Evolutionary conservation across 2,888 invertebrate species (phyloP).

Genomic region (Drosophila mettleri): DNA sequence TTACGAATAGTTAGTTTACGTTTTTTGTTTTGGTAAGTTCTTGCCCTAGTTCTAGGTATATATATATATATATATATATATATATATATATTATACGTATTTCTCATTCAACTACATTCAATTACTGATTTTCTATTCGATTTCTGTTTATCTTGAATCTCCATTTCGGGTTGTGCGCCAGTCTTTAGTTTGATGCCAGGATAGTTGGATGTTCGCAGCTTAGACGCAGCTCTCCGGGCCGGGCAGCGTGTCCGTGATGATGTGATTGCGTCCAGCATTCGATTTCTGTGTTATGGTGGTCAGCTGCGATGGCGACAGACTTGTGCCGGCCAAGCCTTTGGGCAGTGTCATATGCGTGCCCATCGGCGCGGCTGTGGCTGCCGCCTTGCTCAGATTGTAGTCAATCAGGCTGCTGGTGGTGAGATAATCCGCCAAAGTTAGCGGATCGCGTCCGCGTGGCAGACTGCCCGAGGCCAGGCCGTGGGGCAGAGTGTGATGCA

Average conservation of each 20-base stretch:
- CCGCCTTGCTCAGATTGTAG: conserved; percentile 82
- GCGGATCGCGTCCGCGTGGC: conserved; percentile 77
- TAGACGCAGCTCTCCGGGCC: conserved; percentile 96
- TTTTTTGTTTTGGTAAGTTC: conserved; percentile 11
- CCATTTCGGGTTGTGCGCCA: conserved; percentile 73
- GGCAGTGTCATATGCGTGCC: conserved; percentile 80
- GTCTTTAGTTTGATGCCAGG: conserved; percentile 75
- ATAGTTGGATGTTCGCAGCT: conserved; percentile 63
- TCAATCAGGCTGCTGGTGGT: conserved; percentile 84
- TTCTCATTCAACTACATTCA: conserved; percentile 16
- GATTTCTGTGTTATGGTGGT: conserved; percentile 83
- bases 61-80: conserved; percentile 6
- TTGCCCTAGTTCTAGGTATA: conserved; percentile 23
- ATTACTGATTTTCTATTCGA: conserved; percentile 12
- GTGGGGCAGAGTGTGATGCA: conserved; percentile 82
- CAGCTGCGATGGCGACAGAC: conserved; percentile 73
- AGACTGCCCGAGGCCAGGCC: conserved; percentile 57
- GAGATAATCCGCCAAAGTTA: conserved; percentile 83
- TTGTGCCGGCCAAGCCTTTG: conserved; percentile 70
- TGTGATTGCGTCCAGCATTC: conserved; percentile 89
- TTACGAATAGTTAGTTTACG: conserved; percentile 44
- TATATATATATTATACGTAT: conserved; percentile 16
- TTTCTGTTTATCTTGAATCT: conserved; percentile 38
- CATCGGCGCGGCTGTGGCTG: conserved; percentile 58
- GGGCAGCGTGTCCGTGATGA: conserved; percentile 93